These are phyloP conservation scores for Alloscopus bannaensis DNA, from an alignment of 2,888 invertebrate genomes.

Conservation along the genomic window DNA sequence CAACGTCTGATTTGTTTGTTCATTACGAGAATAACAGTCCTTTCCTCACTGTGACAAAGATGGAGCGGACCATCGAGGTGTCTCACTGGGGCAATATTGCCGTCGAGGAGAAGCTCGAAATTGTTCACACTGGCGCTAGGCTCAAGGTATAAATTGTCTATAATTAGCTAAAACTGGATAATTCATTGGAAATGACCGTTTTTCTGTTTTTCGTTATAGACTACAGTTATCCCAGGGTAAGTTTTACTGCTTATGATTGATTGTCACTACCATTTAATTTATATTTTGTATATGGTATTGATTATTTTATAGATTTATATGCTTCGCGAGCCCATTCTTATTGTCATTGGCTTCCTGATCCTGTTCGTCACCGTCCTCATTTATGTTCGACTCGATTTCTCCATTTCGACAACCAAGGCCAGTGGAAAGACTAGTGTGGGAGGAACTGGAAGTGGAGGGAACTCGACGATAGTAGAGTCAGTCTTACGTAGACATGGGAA, in stretches of 20 bases:
- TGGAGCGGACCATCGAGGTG: conserved; percentile 93
- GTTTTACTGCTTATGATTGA: background rate
- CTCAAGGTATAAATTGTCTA: too few species aligned
- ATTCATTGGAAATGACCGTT: too few species aligned
- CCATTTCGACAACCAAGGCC: conserved; percentile 79
- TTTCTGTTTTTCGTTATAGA: conserved; percentile 85
- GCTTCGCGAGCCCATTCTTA: conserved; percentile 94
- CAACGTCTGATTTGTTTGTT: conserved; percentile 72
- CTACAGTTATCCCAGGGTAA: conserved; percentile 76
- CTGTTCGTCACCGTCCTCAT: conserved; percentile 94
- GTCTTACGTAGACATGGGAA: conserved; percentile 80
- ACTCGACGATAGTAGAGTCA: conserved; percentile 76
- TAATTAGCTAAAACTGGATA: too few species aligned
- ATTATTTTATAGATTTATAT: conserved; percentile 88
- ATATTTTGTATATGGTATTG: conserved; percentile 72
- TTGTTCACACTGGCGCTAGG: conserved; percentile 93
- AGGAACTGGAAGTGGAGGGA: conserved; percentile 25
- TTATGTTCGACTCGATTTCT: conserved; percentile 96
- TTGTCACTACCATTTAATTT: conserved; percentile 1
- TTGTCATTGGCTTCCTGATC: conserved; percentile 90
- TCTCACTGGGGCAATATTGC: conserved; percentile 99
- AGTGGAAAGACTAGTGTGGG: conserved; percentile 29
- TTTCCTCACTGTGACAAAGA: conserved; percentile 92
- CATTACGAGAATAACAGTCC: conserved; percentile 98
- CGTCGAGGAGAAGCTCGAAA: conserved; percentile 94